Evolutionary conservation across 2,113 vertebrate genomes (phyloP).

Genomic region (Cryptotis parvus): DNA sequence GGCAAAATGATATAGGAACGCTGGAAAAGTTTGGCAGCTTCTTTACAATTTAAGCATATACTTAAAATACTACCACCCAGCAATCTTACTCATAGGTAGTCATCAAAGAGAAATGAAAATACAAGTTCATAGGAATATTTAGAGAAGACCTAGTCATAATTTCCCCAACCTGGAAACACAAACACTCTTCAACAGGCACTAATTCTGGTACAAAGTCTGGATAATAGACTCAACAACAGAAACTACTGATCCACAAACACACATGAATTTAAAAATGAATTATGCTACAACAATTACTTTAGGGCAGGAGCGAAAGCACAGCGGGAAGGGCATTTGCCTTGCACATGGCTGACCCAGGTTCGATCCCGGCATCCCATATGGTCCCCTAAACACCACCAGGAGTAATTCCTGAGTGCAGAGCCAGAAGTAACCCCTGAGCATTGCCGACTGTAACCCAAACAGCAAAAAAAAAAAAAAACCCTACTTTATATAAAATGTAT

Average conservation of each 20-base stretch:
- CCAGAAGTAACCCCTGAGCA: too few relatives aligned
- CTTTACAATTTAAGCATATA: not conserved
- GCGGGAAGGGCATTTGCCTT: too few relatives aligned
- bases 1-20: not conserved
- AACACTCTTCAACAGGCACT: not conserved
- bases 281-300: not conserved
- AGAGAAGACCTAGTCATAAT: constrained; percentile 29
- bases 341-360: too few relatives aligned
- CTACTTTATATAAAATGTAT: not conserved
- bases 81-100: not conserved
- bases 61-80: not conserved
- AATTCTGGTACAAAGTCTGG: not conserved
- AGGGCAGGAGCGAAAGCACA: too few relatives aligned
- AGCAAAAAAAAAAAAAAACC: too few relatives aligned
- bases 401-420: too few relatives aligned
- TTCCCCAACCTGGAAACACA: not conserved
- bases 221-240: not conserved
- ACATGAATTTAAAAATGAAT: not conserved
- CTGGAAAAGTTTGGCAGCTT: not conserved
- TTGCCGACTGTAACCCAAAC: too few relatives aligned
- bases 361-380: too few relatives aligned
- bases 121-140: not conserved
- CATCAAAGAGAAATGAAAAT: constrained; percentile 44
- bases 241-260: not conserved
- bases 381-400: too few relatives aligned